phyloP scores from a whole-genome alignment of 2,113 vertebrate species.

The Archilochus colubris region DNA sequence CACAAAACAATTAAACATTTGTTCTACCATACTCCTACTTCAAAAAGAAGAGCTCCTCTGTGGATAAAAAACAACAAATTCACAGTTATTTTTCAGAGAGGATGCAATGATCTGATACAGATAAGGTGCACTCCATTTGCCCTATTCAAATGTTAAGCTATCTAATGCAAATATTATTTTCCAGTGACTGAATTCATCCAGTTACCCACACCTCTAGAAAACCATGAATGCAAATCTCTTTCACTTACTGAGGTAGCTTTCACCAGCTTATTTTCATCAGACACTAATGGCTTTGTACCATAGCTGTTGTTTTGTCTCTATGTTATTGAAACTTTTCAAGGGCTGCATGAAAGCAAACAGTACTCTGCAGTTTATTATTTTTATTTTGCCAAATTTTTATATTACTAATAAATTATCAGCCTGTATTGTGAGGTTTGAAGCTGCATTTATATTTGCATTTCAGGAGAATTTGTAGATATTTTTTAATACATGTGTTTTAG shows the following conservation, averaged over 20 bases:
- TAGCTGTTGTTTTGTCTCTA: conserved; percentile 4
- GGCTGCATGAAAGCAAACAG: not conserved
- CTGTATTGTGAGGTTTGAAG: not conserved
- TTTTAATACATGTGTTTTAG: not conserved
- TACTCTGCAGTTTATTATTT: not conserved
- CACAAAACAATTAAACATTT: conserved; percentile 31
- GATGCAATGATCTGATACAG: conserved; percentile 40
- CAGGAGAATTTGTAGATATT: not conserved
- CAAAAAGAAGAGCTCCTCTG: conserved; percentile 21
- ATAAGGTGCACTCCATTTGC: conserved; percentile 42
- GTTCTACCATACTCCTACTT: not conserved
- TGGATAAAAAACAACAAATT: not conserved
- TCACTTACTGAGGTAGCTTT: conserved; percentile 45
- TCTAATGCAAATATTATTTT: conserved; percentile 67
- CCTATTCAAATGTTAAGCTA: conserved; percentile 54
- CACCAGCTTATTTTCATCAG: conserved; percentile 42
- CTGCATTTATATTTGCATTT: not conserved
- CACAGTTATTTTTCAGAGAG: conserved; percentile 26
- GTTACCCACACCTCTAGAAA: conserved; percentile 31
- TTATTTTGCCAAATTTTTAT: not conserved
- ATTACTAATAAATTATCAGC: not conserved
- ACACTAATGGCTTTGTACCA: conserved; percentile 36
- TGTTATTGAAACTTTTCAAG: not conserved
- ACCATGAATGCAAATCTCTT: conserved; percentile 8
- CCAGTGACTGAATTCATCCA: conserved; percentile 44